Evolutionary conservation across 2,797 vertebrate species (phyloP).

Genomic region (Octomys mimax): DNA sequence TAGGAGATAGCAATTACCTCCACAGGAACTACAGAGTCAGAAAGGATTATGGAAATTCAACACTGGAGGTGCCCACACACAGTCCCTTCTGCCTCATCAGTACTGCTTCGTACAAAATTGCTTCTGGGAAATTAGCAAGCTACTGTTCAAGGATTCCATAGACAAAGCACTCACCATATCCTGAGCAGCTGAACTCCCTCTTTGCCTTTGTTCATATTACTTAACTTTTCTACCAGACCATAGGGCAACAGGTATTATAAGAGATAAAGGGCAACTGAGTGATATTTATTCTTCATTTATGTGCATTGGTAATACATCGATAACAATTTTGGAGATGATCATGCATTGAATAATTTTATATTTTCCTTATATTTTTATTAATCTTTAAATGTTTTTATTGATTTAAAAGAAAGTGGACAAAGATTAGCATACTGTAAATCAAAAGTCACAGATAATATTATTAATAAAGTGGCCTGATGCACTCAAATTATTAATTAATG

Average conservation of each 20-base stretch:
- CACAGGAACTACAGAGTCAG: not conserved
- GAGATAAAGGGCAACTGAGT: not conserved
- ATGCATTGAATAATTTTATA: not conserved
- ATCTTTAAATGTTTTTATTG: slow-evolving; percentile 20
- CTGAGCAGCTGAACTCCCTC: not conserved
- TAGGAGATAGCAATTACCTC: not conserved
- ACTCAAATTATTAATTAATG: slow-evolving; percentile 45
- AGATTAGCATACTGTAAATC: not conserved
- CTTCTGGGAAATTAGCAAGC: not conserved
- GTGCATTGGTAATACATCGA: slow-evolving; percentile 14
- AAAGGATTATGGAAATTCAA: slow-evolving; percentile 19
- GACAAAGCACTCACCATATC: not conserved
- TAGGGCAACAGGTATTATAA: not conserved
- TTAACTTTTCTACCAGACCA: not conserved
- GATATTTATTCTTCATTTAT: not conserved
- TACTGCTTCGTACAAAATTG: not conserved
- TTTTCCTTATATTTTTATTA: slow-evolving; percentile 53
- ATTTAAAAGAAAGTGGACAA: slow-evolving; percentile 44
- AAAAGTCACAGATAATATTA: slow-evolving; percentile 2
- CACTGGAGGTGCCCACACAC: not conserved
- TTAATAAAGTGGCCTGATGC: not conserved
- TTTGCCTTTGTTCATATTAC: not conserved
- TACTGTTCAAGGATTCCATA: not conserved
- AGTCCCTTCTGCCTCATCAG: not conserved
- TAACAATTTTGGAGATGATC: not conserved